These are phyloP conservation scores for Mactra quadrangularis DNA, from an alignment of 1,140 invertebrate genomes.

Conservation along the genomic window DNA sequence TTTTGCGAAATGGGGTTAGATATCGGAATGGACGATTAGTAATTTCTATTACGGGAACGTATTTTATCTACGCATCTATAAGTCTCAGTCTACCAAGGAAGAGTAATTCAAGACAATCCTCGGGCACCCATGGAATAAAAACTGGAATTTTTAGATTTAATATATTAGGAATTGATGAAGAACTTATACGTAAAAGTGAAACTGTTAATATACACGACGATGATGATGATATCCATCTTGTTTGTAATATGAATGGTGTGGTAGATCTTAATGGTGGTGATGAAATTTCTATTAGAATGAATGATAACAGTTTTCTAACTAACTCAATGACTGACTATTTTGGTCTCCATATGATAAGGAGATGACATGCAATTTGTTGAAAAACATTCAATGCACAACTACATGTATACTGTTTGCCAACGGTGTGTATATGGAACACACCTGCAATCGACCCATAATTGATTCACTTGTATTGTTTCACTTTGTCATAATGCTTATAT, in stretches of 20 bases:
- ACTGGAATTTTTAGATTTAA: slow-evolving; percentile 32
- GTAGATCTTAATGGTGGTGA: slow-evolving; percentile 17
- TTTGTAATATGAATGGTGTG: not conserved
- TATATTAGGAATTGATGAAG: slow-evolving; percentile 6
- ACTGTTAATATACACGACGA: too few relatives aligned
- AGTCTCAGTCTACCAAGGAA: not conserved
- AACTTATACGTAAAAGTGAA: too few relatives aligned
- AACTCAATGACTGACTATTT: slow-evolving; percentile 14
- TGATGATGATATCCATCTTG: too few relatives aligned
- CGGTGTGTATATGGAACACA: too few relatives aligned
- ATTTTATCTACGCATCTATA: slow-evolving; percentile 6
- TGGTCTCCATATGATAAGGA: slow-evolving; percentile 33
- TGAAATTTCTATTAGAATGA: slow-evolving; percentile 24
- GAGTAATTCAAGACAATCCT: too few relatives aligned
- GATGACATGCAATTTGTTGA: too few relatives aligned
- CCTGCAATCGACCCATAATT: too few relatives aligned
- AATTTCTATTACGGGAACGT: not conserved
- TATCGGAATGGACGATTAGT: not conserved
- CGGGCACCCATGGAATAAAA: too few relatives aligned
- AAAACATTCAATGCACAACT: too few relatives aligned
- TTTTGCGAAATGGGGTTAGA: not conserved
- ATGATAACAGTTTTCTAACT: not conserved
- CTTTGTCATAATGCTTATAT: too few relatives aligned
- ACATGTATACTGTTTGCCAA: too few relatives aligned
- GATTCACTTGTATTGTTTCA: too few relatives aligned